A percentile compares a stretch with the other conserved stretches of the same genome.
These are phyloP conservation scores for Phoebastria nigripes DNA, from an alignment of 2,797 vertebrate species.

Conservation along the genomic window DNA sequence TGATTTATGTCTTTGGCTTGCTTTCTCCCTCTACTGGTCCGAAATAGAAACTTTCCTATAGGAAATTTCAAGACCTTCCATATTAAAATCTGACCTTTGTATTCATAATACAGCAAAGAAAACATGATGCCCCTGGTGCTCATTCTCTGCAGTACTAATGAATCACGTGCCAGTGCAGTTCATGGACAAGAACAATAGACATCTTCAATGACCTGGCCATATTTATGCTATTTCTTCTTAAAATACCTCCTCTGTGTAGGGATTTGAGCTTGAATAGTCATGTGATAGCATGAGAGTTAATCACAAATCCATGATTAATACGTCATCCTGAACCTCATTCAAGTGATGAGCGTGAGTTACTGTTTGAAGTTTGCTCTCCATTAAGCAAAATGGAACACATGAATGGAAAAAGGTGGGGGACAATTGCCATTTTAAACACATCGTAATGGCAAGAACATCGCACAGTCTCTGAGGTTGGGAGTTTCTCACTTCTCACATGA, in stretches of 20 bases:
- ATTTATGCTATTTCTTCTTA: slow-evolving; percentile 34
- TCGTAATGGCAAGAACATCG: background rate
- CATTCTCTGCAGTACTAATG: background rate
- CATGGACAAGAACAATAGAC: background rate
- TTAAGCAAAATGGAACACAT: background rate
- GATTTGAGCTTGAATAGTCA: slow-evolving; percentile 28
- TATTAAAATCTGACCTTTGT: slow-evolving; percentile 14
- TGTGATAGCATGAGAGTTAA: background rate
- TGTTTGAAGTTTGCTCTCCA: background rate
- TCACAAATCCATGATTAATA: background rate
- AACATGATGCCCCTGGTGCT: background rate
- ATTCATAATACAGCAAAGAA: background rate
- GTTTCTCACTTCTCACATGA: background rate
- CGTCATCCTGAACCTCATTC: background rate
- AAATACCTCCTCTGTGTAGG: background rate
- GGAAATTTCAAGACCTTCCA: background rate
- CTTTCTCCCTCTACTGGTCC: slow-evolving; percentile 35
- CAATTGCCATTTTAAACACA: background rate
- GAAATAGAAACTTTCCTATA: background rate
- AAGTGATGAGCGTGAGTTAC: background rate
- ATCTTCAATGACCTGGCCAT: background rate
- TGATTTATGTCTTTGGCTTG: background rate
- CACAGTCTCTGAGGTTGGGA: background rate
- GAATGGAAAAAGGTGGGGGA: background rate
- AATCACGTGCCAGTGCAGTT: background rate